A percentile compares a stretch with the other conserved stretches of the same genome.
These are phyloP conservation scores for Macrostomum cliftonense DNA, from an alignment of 2,888 invertebrate species.

Conservation along the genomic window DNA sequence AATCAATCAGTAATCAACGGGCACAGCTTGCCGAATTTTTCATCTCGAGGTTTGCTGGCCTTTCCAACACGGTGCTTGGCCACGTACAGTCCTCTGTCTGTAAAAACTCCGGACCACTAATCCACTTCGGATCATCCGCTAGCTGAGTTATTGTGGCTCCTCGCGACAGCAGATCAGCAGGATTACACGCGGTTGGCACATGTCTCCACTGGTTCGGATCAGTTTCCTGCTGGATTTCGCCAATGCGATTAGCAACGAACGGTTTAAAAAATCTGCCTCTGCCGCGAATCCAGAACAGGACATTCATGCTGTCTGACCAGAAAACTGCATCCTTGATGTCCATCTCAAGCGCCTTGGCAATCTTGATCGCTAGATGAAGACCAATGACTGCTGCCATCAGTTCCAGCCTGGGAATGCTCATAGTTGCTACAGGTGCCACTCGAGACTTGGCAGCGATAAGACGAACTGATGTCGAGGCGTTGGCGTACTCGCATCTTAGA, in stretches of 20 bases:
- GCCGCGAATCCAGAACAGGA: conserved; percentile 6
- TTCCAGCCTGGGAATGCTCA: conserved; percentile 5
- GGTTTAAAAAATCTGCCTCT: conserved; percentile 4
- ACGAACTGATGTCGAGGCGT: neutral
- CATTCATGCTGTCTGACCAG: conserved; percentile 11
- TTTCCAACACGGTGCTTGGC: neutral
- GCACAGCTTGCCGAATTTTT: neutral
- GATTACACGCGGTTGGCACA: conserved; percentile 5
- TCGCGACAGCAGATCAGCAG: conserved; percentile 8
- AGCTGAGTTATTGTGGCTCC: conserved; percentile 3
- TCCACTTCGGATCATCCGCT: conserved; percentile 4
- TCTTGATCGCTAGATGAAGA: neutral
- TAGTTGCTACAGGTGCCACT: conserved; percentile 2
- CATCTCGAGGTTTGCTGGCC: neutral
- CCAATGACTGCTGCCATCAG: conserved; percentile 4
- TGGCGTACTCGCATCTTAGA: neutral
- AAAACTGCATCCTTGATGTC: neutral
- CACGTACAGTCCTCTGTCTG: neutral
- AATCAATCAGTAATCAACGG: too few species aligned
- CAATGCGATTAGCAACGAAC: conserved; percentile 9
- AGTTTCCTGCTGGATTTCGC: conserved; percentile 6
- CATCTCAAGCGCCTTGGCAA: neutral
- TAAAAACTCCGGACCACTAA: conserved; percentile 6
- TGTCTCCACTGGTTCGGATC: conserved; percentile 8
- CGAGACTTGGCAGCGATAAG: conserved; percentile 3